Conservation (phyloP, 2,888 invertebrate species). For the Lasioglossum villosulum region DNA sequence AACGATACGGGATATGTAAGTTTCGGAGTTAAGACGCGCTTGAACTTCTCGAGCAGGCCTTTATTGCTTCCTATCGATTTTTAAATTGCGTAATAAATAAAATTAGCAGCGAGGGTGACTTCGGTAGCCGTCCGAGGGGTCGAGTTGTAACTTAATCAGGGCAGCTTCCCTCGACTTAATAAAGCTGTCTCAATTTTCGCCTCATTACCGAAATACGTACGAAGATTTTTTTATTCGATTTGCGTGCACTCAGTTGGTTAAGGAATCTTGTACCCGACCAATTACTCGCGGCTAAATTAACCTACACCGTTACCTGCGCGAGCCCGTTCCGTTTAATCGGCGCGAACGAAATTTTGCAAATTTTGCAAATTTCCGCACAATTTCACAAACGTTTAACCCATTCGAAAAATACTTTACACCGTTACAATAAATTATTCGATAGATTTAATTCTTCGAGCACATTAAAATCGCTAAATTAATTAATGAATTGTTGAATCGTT, state of each 20-base stretch:
- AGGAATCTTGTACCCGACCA: conserved; percentile 26
- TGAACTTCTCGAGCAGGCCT: conserved; percentile 38
- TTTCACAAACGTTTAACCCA: too few relatives aligned
- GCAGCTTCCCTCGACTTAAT: conserved; percentile 82
- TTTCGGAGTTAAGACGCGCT: conserved; percentile 5
- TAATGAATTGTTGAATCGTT: too few relatives aligned
- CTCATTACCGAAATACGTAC: conserved; percentile 79
- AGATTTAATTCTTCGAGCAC: too few relatives aligned
- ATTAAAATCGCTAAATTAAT: too few relatives aligned
- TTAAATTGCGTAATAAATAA: conserved; percentile 84
- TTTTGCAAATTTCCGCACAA: too few relatives aligned
- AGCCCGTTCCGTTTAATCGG: not conserved
- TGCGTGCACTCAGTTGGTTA: conserved; percentile 37
- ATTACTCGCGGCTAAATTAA: conserved; percentile 16
- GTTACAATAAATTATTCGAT: too few relatives aligned
- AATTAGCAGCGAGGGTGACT: conserved; percentile 82
- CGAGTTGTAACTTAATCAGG: conserved; percentile 81
- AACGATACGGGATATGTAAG: not conserved
- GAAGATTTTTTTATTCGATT: conserved; percentile 79
- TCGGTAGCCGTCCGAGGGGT: conserved; percentile 67
- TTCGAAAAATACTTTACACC: too few relatives aligned
- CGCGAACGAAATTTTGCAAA: too few relatives aligned
- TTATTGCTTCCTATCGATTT: conserved; percentile 79
- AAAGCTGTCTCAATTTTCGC: conserved; percentile 84
- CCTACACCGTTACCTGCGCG: not conserved